Percentiles rank a stretch among this genome's conserved stretches.
These are phyloP conservation scores for Cossypha dichroa DNA, from an alignment of 2,797 vertebrate genomes.

Conservation along the genomic window DNA sequence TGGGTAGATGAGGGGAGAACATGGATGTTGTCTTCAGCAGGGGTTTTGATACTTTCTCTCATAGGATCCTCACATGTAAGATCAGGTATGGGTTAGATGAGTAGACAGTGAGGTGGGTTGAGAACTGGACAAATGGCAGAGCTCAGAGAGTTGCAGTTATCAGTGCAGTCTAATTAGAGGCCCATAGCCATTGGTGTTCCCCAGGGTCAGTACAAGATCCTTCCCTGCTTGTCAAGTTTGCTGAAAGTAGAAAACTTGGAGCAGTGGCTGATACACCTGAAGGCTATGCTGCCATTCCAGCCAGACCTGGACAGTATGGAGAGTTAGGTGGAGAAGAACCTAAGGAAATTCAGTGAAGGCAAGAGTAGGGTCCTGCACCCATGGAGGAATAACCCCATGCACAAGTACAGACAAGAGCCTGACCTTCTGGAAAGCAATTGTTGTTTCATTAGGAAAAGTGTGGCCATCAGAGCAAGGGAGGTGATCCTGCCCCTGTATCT, in stretches of 20 bases:
- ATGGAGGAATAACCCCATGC: neutral
- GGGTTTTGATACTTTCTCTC: neutral
- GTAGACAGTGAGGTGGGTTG: neutral
- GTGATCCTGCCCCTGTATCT: neutral
- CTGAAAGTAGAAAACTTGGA: neutral
- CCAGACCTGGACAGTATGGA: neutral
- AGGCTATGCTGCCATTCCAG: neutral
- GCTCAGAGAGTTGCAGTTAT: neutral
- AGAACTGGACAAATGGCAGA: neutral
- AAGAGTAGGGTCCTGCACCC: neutral
- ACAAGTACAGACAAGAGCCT: no score
- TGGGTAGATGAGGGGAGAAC: neutral
- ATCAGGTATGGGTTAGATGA: neutral
- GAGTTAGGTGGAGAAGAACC: accelerated
- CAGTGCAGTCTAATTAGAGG: neutral
- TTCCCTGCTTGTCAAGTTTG: neutral
- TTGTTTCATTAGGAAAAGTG: neutral
- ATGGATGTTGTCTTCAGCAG: neutral
- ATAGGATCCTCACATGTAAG: accelerated
- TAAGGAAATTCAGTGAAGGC: neutral
- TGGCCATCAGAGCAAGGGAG: neutral
- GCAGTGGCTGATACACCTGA: neutral
- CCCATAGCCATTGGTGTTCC: neutral
- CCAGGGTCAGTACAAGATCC: neutral
- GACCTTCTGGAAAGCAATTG: neutral